Conservation (phyloP, 2,888 invertebrate genomes). For the Drosophila colorata region DNA sequence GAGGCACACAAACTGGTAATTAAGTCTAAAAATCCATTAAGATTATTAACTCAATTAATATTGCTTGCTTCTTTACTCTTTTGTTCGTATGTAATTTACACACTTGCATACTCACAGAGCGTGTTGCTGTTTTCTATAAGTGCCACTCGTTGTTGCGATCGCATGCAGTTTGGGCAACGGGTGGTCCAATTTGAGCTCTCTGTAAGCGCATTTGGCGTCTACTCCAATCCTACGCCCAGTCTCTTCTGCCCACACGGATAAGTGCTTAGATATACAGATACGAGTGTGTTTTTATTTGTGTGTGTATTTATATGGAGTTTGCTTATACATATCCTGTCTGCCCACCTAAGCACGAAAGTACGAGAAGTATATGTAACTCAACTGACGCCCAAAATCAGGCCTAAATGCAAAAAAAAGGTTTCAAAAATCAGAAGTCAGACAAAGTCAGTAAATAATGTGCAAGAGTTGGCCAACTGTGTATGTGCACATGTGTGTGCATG, state of each 20-base stretch:
- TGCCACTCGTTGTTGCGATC: conserved; percentile 58
- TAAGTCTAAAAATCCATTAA: conserved; percentile 72
- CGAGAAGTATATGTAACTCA: conserved; percentile 31
- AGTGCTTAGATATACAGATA: conserved; percentile 55
- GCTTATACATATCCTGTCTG: conserved; percentile 47
- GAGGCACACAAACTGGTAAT: conserved; percentile 53
- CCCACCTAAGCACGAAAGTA: conserved; percentile 54
- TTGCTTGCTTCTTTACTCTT: conserved; percentile 62
- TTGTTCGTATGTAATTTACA: conserved; percentile 54
- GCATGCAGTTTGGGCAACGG: conserved; percentile 66
- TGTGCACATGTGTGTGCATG: conserved; percentile 23
- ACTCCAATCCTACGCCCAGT: conserved; percentile 65
- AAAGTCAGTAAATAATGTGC: conserved; percentile 59
- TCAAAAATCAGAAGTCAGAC: conserved; percentile 49
- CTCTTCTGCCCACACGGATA: conserved; percentile 68
- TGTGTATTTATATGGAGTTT: conserved; percentile 26
- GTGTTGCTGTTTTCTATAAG: conserved; percentile 34
- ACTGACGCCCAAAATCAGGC: conserved; percentile 69
- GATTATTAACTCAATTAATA: conserved; percentile 76
- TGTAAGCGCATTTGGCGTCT: conserved; percentile 62
- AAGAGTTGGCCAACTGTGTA: conserved; percentile 46
- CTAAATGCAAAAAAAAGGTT: conserved; percentile 56
- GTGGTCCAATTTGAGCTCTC: conserved; percentile 65
- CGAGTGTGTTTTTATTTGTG: not conserved
- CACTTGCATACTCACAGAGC: conserved; percentile 11